Evolutionary conservation across 2,797 vertebrate species (phyloP).

Genomic region (Falco peregrinus): DNA sequence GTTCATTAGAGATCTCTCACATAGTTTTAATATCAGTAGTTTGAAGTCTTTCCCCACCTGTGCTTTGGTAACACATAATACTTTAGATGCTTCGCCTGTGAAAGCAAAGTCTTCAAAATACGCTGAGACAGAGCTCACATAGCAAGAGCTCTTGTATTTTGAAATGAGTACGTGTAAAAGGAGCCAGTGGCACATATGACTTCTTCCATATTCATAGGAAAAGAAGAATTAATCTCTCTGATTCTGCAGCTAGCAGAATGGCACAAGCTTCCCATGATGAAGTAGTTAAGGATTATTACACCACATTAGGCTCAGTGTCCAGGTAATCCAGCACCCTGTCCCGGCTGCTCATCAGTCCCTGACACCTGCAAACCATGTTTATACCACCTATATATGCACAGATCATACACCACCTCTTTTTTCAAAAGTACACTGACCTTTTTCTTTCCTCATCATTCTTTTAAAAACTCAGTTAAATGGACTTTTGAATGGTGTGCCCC

Average conservation of each 20-base stretch:
- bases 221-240: background rate
- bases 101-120: background rate
- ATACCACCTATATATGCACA: accelerated
- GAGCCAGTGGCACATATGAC: background rate
- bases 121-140: background rate
- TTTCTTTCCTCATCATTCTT: background rate
- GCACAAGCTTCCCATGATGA: background rate
- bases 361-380: background rate
- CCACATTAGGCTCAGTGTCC: background rate
- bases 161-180: background rate
- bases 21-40: background rate
- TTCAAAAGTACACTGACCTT: background rate
- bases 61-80: background rate
- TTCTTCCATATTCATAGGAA: background rate
- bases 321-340: background rate
- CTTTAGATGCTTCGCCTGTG: background rate
- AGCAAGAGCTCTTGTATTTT: background rate
- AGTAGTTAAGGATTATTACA: background rate
- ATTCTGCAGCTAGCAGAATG: background rate
- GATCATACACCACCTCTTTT: background rate
- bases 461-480: background rate
- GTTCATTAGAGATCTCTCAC: background rate
- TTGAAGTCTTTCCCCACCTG: background rate
- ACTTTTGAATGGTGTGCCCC: background rate
- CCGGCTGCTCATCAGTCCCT: background rate